Evolutionary conservation across 1,140 invertebrate genomes (phyloP), one percentile per base, ranked within the genome.

Genomic region (Drosophila novamexicana): DNA sequence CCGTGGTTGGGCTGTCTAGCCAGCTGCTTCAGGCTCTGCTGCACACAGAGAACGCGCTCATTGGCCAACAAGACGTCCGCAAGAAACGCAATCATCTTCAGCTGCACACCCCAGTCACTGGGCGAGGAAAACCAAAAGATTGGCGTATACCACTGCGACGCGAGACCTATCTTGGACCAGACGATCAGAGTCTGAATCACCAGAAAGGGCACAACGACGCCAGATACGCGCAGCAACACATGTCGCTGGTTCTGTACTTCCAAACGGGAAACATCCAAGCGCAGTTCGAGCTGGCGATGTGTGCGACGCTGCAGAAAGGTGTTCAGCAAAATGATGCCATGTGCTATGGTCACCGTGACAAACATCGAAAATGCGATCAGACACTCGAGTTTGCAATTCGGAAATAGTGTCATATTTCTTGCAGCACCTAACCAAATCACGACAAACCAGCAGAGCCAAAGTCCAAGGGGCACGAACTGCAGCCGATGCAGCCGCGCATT

Each of bases 31-130:
- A 88, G n/a, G 1, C 69, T 75, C 1, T 49, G 4, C 2, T 54
- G 64, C n/a, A 76, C 44, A 16, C 36, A 9, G 0, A 50, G 36
- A 0, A 74, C 68, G 0, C 68, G 61, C 2, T 64, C 14, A 29
- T 91, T 91, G 18, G 54, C 54, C 7, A 61, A 36, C 67, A 91
- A 22, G 0, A 91, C 52, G 6, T 81, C 77, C 1, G 42, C 29
- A 6, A 91, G 63, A 18, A 91, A 77, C 10, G 70, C 58, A 3
- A 77, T 40, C 18, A 79, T 54, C 47, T 81, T 82, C 32, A 91
- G 6, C 47, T 91, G 82, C 6, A 91, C 22, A 0, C 62, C 83
- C 16, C 77, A 36, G 7, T 36, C 22, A 29, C 89, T 84, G 16
- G 63, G 67, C 5, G 67, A 1, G 0, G 42, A 22, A n/a, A 62